Evolutionary conservation across 2,797 vertebrate species (phyloP).

Genomic region (Acestrorhynchus altus): DNA sequence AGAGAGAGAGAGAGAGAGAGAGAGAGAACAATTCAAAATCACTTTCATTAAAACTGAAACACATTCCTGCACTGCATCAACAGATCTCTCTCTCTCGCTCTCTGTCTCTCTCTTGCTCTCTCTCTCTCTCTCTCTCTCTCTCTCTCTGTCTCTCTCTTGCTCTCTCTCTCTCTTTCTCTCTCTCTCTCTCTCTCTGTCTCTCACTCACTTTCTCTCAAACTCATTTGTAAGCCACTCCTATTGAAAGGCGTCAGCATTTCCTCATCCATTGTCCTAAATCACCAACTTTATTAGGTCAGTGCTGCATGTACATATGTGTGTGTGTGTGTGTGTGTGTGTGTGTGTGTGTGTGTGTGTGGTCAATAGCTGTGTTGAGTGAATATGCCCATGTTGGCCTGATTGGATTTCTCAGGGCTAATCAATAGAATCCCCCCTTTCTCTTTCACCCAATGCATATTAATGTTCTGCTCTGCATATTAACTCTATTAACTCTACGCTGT

Average conservation of each 20-base stretch:
- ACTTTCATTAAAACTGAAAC: too few relatives aligned
- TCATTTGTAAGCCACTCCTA: neutral
- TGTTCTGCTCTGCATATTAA: too few relatives aligned
- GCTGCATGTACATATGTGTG: conserved; percentile 1
- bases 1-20: neutral
- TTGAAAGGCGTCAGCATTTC: neutral
- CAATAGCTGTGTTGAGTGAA: conserved; percentile 42
- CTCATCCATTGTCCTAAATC: conserved; percentile 28
- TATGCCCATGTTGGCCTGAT: conserved; percentile 48
- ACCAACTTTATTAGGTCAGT: conserved; percentile 31
- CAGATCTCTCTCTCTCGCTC: too few relatives aligned
- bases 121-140: neutral
- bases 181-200: neutral
- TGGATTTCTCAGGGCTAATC: conserved; percentile 55
- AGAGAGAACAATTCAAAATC: too few relatives aligned
- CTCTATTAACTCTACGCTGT: too few relatives aligned
- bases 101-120: too few relatives aligned
- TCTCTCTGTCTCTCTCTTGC: neutral
- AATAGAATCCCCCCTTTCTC: conserved; percentile 40
- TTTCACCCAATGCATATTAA: neutral
- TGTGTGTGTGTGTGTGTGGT: neutral
- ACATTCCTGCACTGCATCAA: too few relatives aligned
- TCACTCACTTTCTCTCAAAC: neutral
- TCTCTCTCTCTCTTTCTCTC: neutral
- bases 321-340: conserved; percentile 11